A percentile compares a stretch with the other conserved stretches of the same genome.
These are phyloP conservation scores for Dexiosoma caninum DNA, from an alignment of 2,888 invertebrate genomes.

Conservation along the genomic window DNA sequence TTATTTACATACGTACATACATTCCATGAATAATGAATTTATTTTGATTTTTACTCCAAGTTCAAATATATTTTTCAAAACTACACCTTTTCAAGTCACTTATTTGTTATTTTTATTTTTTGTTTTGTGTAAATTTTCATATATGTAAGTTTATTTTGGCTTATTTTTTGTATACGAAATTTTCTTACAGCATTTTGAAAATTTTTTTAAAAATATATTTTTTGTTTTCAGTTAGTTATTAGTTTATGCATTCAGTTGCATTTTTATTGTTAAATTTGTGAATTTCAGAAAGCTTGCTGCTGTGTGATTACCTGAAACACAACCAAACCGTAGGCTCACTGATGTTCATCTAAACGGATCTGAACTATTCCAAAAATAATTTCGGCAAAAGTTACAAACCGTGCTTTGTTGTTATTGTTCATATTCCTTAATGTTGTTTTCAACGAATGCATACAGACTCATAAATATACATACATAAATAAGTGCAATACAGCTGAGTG, in stretches of 20 bases:
- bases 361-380: slow-evolving; percentile 76
- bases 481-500: slow-evolving; percentile 3
- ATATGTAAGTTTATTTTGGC: not conserved
- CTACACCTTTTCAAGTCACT: slow-evolving; percentile 9
- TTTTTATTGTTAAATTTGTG: slow-evolving; percentile 55
- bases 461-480: not conserved
- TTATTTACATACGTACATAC: not conserved
- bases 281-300: slow-evolving; percentile 47
- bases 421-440: slow-evolving; percentile 36
- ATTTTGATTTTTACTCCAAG: not conserved
- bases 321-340: slow-evolving; percentile 78
- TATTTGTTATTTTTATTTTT: not conserved
- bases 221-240: slow-evolving; percentile 44
- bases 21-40: not conserved
- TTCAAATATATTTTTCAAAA: not conserved
- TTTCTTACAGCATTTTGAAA: not conserved
- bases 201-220: slow-evolving; percentile 18
- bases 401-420: slow-evolving; percentile 59
- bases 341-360: slow-evolving; percentile 78
- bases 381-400: slow-evolving; percentile 73
- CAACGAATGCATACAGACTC: not conserved
- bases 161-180: not conserved
- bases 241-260: slow-evolving; percentile 42
- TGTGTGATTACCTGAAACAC: slow-evolving; percentile 68
- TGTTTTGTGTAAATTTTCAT: no score